phyloP scores from a whole-genome alignment of 2,888 invertebrate species.

The Zaprionus obscuricornis region DNA sequence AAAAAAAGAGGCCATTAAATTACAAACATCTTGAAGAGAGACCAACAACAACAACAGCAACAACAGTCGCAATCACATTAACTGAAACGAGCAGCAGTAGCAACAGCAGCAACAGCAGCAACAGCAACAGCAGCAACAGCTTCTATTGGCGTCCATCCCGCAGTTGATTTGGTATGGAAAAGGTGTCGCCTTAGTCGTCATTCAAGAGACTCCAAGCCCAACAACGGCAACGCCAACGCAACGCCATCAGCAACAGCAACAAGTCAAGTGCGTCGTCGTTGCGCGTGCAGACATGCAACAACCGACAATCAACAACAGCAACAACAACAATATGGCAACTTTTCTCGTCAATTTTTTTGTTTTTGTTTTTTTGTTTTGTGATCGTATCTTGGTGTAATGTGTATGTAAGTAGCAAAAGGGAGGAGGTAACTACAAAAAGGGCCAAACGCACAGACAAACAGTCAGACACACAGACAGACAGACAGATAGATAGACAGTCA shows the following conservation, averaged over 20 bases:
- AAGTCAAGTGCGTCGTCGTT: constrained; percentile 60
- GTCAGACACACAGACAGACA: constrained; percentile 1
- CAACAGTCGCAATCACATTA: background rate
- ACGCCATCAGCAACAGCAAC: constrained; percentile 25
- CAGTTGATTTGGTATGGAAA: constrained; percentile 66
- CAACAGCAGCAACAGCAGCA: constrained; percentile 3
- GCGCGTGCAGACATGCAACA: constrained; percentile 72
- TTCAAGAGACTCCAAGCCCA: constrained; percentile 41
- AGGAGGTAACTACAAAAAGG: background rate
- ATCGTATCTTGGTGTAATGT: constrained; percentile 57
- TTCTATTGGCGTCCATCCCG: constrained; percentile 63
- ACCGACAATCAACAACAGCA: constrained; percentile 25
- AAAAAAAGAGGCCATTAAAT: constrained; percentile 66
- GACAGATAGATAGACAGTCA: background rate
- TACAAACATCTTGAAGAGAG: constrained; percentile 53
- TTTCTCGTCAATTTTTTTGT: constrained; percentile 49
- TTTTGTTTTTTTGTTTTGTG: too few species aligned
- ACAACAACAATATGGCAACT: constrained; percentile 21
- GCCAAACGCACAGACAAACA: constrained; percentile 7
- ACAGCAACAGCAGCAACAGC: constrained; percentile 47
- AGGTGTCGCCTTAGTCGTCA: constrained; percentile 65
- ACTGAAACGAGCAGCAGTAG: constrained; percentile 10
- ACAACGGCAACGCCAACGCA: background rate
- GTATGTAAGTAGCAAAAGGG: constrained; percentile 37
- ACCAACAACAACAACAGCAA: constrained; percentile 15